Evolutionary conservation across 1,140 invertebrate species (phyloP).

Genomic region (Atta cephalotes): DNA sequence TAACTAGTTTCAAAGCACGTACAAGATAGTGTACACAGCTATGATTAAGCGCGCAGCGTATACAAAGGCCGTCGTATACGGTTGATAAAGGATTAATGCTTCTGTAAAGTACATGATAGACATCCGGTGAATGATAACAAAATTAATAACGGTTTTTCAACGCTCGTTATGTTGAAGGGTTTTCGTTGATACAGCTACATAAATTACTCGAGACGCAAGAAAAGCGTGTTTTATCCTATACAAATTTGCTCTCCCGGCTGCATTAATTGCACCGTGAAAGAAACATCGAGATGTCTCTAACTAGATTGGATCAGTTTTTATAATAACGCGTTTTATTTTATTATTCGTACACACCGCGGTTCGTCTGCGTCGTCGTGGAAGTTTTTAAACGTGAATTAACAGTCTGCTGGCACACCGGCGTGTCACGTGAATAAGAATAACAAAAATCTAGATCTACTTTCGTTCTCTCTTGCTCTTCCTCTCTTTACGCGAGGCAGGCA

Average conservation of each 20-base stretch:
- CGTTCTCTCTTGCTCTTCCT: not conserved
- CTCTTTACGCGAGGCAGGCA: not conserved
- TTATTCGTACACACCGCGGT: conserved; percentile 32
- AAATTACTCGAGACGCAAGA: conserved; percentile 8
- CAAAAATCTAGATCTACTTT: conserved; percentile 34
- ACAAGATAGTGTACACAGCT: conserved; percentile 32
- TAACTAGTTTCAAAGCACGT: conserved; percentile 42
- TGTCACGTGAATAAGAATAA: conserved; percentile 66
- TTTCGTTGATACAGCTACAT: not conserved
- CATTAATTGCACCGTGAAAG: conserved; percentile 37
- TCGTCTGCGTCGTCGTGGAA: not conserved
- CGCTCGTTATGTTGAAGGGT: not conserved
- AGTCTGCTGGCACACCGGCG: conserved; percentile 34
- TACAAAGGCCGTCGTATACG: conserved; percentile 17
- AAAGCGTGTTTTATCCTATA: not conserved
- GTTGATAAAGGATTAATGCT: conserved; percentile 34
- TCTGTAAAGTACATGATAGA: conserved; percentile 1
- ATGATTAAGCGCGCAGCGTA: conserved; percentile 27
- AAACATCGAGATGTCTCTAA: conserved; percentile 9
- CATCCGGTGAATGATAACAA: not conserved
- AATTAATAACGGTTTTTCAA: conserved; percentile 24
- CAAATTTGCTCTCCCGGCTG: conserved; percentile 25
- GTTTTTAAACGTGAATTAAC: conserved; percentile 64
- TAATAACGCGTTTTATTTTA: conserved; percentile 59
- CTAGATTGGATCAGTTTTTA: conserved; percentile 18